Evolutionary conservation across 2,113 vertebrate genomes (phyloP), one percentile per base, ranked within the genome.

Genomic region (Trichechus manatus): DNA sequence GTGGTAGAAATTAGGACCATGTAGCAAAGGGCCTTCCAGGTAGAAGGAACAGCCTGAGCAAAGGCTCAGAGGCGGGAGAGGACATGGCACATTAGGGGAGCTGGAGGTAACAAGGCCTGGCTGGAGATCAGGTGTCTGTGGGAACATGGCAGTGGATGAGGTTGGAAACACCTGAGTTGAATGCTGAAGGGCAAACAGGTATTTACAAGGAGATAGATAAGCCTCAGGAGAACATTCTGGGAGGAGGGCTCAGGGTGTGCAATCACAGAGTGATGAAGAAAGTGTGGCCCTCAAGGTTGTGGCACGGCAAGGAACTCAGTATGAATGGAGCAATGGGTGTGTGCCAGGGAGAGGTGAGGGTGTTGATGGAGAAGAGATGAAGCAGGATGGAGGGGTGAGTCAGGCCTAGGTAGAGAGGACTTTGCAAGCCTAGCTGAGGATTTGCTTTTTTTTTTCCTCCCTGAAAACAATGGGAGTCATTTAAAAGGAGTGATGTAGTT

Each of bases 201-300:
- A 47, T 90, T 92, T 87, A 59, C 31, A 17, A 96, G 77, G 36
- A 85, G 39, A 20, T 25, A 56, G 78, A 36, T n/a, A 25, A 87
- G 70, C 77, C 61, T 68, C 19, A 17, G 88, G 36, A 87, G 90
- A 86, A 93, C 92, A 94, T 95, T 91, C 88, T 78, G 84, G 27
- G 64, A 22, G 81, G 47, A 90, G 56, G 93, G 72, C 92, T 90
- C 87, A 61, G 0, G 0, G 47, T 19, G 17, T 19, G 14, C n/a
- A 72, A 70, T 36, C 8, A 85, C 25, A 80, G 77, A 70, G 70
- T 19, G 80, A 77, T 1, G 29, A 50, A 78, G 47, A 68, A 61
- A 27, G 9, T 1, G 0, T 19, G 56, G 70, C 64, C 56, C 74
- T 70, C 0, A 0, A 0, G 15, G n/a, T 59, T 44, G 61, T 39